Base-by-base conservation (phyloP, 2,113 vertebrate species). In the Telmatochromis sp. region DNA sequence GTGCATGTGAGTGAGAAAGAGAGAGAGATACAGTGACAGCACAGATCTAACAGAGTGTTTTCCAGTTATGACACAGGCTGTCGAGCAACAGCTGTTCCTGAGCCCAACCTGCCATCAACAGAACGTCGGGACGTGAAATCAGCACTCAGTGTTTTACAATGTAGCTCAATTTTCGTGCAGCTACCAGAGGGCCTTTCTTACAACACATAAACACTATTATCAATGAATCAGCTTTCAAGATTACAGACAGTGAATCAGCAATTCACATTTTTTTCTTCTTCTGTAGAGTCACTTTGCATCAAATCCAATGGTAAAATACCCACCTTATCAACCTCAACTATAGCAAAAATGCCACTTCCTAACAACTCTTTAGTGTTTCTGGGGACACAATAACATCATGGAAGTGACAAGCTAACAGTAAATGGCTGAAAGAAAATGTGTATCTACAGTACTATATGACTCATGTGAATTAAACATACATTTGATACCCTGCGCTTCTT, bases 51-150 rank as follows among this genome's bases (percentile, higher is more conserved):
- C 82, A 80, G 47, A 60, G 54, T 15, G 73, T 47, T 79, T 68
- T 58, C 55, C 87, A 87, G 84, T 75, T 83, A 57, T 86, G 85
- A 92, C 88, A 88, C 87, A 84, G 37, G 90, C 87, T 63, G 85
- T 78, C 12, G 37, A 88, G 45, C 68, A 80, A 73, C 90, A 89
- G 90, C 85, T 91, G 93, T 83, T 91, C 40, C 53, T 37, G 28
- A 86, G 81, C 78, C 35, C 70, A 57, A 83, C 81, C 70, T 80
- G 89, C 87, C 65, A 21, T 42, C 40, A 6, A 12, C 55, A 21
- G 73, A 31, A 42, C 14, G 5, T 47, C 6, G 19, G 45, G 28
- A 45, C 1, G 0, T 60, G 65, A 53, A 86, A 53, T 14, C 8
- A 9, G 60, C 21, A 26, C 11, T 23, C 28, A 63, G 35, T 3